Conservation (phyloP, 2,797 vertebrate species). For the Bothrops alternatus region DNA sequence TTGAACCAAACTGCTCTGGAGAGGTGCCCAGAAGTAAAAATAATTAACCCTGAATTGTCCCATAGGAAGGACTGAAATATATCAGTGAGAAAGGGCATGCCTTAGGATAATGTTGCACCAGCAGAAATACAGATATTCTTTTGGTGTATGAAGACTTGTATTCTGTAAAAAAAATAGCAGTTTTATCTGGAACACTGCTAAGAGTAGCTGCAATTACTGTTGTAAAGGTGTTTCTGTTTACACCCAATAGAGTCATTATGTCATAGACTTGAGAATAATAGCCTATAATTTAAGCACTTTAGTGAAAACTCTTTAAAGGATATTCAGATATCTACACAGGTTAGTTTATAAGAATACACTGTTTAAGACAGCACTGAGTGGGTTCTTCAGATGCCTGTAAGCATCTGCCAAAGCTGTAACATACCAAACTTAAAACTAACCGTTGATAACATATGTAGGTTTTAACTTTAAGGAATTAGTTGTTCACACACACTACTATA, state of each 20-base stretch:
- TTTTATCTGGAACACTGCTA: background rate
- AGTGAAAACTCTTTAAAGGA: constrained; percentile 52
- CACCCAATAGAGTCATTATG: background rate
- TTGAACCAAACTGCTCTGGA: background rate
- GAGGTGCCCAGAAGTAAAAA: constrained; percentile 6
- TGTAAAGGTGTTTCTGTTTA: constrained; percentile 38
- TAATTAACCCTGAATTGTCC: background rate
- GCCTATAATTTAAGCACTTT: constrained; percentile 32
- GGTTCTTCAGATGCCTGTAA: background rate
- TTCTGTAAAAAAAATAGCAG: background rate
- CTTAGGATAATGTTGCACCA: constrained; percentile 7
- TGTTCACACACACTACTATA: constrained; percentile 31
- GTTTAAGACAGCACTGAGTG: constrained; percentile 29
- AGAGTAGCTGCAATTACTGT: background rate
- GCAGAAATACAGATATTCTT: background rate
- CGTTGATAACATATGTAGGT: background rate
- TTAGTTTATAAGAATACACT: constrained; percentile 35
- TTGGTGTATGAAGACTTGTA: background rate
- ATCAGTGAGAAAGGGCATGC: background rate
- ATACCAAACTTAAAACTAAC: constrained; percentile 5
- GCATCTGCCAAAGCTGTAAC: constrained; percentile 30
- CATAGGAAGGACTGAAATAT: background rate
- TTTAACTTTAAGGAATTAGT: background rate
- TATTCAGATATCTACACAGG: constrained; percentile 22
- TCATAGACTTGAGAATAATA: constrained; percentile 24